Percentiles rank a stretch among this genome's conserved stretches.
These are phyloP conservation scores for Caenorhabditis briggsae DNA, from an alignment of 1,140 invertebrate genomes.

Conservation along the genomic window DNA sequence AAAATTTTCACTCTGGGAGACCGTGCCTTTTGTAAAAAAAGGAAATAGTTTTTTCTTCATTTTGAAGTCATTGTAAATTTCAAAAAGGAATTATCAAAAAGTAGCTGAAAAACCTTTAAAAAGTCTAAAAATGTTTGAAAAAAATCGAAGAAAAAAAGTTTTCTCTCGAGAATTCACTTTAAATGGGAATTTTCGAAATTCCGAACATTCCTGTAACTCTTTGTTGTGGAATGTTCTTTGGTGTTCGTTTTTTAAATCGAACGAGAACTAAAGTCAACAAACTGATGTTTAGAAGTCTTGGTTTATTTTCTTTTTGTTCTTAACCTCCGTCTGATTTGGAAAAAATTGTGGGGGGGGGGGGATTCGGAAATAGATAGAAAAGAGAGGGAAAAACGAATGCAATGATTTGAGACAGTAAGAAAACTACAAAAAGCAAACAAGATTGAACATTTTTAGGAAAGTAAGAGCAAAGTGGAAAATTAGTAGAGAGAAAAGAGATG, in stretches of 20 bases:
- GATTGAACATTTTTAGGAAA: not conserved
- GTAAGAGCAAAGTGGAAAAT: not conserved
- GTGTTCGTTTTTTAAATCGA: not conserved
- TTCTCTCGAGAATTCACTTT: too few relatives aligned
- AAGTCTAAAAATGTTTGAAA: too few relatives aligned
- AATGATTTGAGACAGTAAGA: not conserved
- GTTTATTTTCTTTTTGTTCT: conserved; percentile 19
- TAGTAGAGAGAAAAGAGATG: conserved; percentile 4
- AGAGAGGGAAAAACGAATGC: too few relatives aligned
- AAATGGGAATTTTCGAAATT: too few relatives aligned
- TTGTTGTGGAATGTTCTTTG: not conserved
- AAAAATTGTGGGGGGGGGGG: not conserved
- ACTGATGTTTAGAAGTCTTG: not conserved
- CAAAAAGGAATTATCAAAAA: too few relatives aligned
- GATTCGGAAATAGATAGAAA: too few relatives aligned
- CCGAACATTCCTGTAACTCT: not conserved
- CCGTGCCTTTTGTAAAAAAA: too few relatives aligned
- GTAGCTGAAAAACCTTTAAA: too few relatives aligned
- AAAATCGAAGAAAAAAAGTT: too few relatives aligned
- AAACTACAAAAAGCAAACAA: conserved; percentile 7
- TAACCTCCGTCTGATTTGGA: conserved; percentile 20
- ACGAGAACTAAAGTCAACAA: not conserved
- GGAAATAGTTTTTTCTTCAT: too few relatives aligned
- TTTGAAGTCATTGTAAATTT: too few relatives aligned
- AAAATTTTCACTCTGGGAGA: too few relatives aligned